Percentiles rank a stretch among this genome's conserved stretches.
These are phyloP conservation scores for Hydrolagus colliei DNA, from an alignment of 2,797 vertebrate species.

Conservation along the genomic window DNA sequence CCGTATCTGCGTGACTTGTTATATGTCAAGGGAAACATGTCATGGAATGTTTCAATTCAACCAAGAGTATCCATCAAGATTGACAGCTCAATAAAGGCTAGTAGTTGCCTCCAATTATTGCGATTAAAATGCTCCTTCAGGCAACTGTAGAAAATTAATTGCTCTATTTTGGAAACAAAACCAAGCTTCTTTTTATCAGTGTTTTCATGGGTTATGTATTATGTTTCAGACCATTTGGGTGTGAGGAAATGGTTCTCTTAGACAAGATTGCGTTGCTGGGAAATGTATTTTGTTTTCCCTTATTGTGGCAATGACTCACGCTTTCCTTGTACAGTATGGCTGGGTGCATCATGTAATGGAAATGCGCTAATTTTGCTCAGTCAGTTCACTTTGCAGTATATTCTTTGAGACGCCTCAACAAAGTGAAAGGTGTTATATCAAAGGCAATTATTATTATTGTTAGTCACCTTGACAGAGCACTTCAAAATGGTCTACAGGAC, in stretches of 20 bases:
- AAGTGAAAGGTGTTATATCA: no score
- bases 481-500: no score
- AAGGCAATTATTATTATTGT: no score
- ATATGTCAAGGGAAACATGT: background rate
- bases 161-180: background rate
- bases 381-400: no score
- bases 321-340: no score
- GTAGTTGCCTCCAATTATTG: background rate
- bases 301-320: no score
- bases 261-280: background rate
- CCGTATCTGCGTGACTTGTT: conserved; percentile 7
- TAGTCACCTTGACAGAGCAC: no score
- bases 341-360: no score
- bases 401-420: no score
- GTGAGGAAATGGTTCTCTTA: background rate
- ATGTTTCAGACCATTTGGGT: background rate
- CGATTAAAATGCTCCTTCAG: background rate
- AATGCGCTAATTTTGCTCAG: no score
- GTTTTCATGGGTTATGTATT: background rate
- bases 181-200: background rate
- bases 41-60: conserved; percentile 20
- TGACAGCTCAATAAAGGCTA: conserved; percentile 11
- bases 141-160: conserved; percentile 7
- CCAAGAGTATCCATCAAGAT: conserved; percentile 7
- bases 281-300: background rate